These are phyloP conservation scores for Motacilla tschutschensis DNA, from an alignment of 2,113 vertebrate genomes.

Conservation along the genomic window DNA sequence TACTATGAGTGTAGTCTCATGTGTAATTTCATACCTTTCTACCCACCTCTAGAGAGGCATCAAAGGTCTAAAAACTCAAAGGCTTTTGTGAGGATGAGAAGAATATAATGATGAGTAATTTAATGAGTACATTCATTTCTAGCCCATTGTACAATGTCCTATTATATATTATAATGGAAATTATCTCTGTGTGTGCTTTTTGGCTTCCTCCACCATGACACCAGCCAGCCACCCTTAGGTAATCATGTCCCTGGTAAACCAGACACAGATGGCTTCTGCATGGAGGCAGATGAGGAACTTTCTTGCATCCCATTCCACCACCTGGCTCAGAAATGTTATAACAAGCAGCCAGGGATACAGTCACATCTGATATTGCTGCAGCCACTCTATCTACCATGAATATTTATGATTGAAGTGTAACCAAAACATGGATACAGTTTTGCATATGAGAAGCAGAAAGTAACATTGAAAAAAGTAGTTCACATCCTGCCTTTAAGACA, in stretches of 20 bases:
- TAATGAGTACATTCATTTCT: not conserved
- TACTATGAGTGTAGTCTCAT: not conserved
- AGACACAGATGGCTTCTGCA: not conserved
- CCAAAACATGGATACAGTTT: not conserved
- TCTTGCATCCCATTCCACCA: not conserved
- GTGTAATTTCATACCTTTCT: not conserved
- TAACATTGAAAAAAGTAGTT: not conserved
- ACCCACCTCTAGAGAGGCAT: not conserved
- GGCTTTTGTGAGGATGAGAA: not conserved
- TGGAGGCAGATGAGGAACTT: not conserved
- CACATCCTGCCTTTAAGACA: fast-evolving
- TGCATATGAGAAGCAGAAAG: not conserved
- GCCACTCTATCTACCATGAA: not conserved
- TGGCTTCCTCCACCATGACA: not conserved
- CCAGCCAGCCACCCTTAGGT: not conserved
- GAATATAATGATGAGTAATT: not conserved
- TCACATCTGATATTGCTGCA: not conserved
- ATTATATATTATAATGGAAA: not conserved
- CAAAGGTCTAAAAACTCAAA: not conserved
- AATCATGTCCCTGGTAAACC: not conserved
- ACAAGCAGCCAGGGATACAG: not conserved
- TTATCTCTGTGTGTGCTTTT: not conserved
- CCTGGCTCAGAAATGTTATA: not conserved
- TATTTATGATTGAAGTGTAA: not conserved
- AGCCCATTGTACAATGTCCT: not conserved